phyloP scores from a whole-genome alignment of 2,888 invertebrate genomes.

The Lithosia quadra region DNA sequence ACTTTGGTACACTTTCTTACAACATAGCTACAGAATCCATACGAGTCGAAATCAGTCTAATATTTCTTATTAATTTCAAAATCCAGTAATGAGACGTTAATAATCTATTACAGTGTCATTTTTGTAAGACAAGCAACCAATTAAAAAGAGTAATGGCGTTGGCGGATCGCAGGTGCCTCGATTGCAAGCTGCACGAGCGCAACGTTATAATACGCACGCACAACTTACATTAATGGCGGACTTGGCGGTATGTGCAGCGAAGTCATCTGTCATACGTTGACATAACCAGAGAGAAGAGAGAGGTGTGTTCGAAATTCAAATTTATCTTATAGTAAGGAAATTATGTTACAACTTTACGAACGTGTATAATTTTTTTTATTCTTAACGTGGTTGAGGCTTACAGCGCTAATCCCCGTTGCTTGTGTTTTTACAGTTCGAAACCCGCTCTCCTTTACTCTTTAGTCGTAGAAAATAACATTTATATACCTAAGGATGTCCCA shows the following conservation, averaged over 20 bases:
- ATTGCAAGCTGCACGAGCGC: constrained; percentile 62
- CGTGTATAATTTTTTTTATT: neutral
- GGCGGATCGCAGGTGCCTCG: constrained; percentile 61
- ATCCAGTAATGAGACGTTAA: constrained; percentile 47
- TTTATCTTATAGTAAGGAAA: constrained; percentile 5
- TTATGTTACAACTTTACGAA: neutral
- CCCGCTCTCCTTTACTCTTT: too few species aligned
- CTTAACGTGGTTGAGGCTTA: too few species aligned
- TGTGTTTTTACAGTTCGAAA: too few species aligned
- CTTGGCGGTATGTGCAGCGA: constrained; percentile 30
- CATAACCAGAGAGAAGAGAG: constrained; percentile 24
- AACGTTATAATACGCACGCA: constrained; percentile 48
- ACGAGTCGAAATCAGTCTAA: constrained; percentile 20
- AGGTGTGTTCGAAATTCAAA: constrained; percentile 19
- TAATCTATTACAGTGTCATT: constrained; percentile 48
- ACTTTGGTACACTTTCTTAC: constrained; percentile 12
- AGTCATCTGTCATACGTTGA: constrained; percentile 49
- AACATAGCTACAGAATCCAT: constrained; percentile 24
- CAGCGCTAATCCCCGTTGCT: too few species aligned
- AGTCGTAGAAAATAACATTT: too few species aligned
- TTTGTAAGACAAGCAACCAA: constrained; percentile 55
- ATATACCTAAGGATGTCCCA: too few species aligned
- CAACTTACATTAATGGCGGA: constrained; percentile 52
- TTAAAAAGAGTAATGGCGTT: constrained; percentile 64
- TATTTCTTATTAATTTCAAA: constrained; percentile 37